Evolutionary conservation across 2,113 vertebrate species (phyloP).

Genomic region (human (Homo sapiens)): GRCh38 chr12:91508501-91509000

Average conservation of each 20-base stretch:
- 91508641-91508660: neutral
- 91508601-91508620: neutral
- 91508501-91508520: neutral
- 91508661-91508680: neutral
- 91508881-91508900: neutral
- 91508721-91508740: neutral
- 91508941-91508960: neutral
- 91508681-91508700: neutral
- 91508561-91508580: neutral
- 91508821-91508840: neutral
- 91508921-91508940: neutral
- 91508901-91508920: neutral
- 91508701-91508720: neutral
- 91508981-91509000: neutral
- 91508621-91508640: neutral
- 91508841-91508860: neutral
- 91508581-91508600: neutral
- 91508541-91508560: neutral
- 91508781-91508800: neutral
- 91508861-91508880: neutral
- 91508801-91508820: neutral
- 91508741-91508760: neutral
- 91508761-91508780: neutral
- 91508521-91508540: neutral
- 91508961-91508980: neutral